Evolutionary conservation across 2,113 vertebrate genomes (phyloP), one percentile per base, ranked within the genome.

Genomic region (Spilogale gracilis): DNA sequence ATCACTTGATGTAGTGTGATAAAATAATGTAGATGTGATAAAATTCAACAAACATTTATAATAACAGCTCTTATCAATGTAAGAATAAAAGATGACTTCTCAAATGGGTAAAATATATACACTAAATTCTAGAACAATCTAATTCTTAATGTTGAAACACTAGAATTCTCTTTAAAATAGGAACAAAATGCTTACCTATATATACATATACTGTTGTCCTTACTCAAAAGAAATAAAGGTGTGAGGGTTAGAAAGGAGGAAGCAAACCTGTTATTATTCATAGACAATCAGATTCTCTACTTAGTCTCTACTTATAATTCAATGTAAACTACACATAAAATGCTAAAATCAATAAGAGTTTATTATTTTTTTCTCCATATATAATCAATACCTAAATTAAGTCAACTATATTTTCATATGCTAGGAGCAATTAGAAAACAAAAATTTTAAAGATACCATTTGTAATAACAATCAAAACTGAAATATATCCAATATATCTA

Each of bases 301-400:
- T 67, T 78, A 48, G 5, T 61, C 60, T 25, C 25, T 61, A 61
- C 60, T 61, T 25, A 95, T 80, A 38, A 50, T 63, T 92, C 17
- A 83, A 60, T n/a, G 30, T 76, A 78, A 83, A 32, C 45, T 89
- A 56, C 9, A 65, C 25, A 63, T 79, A 85, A 73, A 92, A 85
- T 84, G 11, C n/a, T 52, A 9, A 20, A 45, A 88, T 83, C 52
- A 54, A 54, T 76, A 5, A 87, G 30, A 94, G 48, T 38, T 85
- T 79, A 92, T 95, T 95, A 79, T 89, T 89, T 93, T 71, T 71
- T 27, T 84, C 45, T 84, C 1, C 27, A 43, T 79, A 13, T 89
- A 76, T 88, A 92, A 89, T 60, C 18, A 67, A 80, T 14, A 81
- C 17, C 4, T 18, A 84, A 93, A 38, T 38, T 38, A 90, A 90